Conservation (phyloP, 2,113 vertebrate genomes). For the Burhinus bistriatus region DNA sequence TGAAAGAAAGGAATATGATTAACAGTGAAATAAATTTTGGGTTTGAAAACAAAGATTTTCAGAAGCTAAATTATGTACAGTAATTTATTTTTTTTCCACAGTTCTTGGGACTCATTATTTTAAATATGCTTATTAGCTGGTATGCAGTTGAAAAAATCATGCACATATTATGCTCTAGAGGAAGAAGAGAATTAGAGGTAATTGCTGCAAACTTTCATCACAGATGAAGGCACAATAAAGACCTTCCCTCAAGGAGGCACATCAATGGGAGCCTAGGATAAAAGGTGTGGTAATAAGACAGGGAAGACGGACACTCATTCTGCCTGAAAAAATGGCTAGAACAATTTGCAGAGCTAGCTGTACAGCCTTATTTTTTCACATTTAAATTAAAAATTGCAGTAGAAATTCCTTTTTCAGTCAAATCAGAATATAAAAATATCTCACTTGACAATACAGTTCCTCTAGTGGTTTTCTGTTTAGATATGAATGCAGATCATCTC, state of each 20-base stretch:
- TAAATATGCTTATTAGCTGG: background rate
- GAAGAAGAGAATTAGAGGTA: background rate
- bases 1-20: background rate
- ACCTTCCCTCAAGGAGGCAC: background rate
- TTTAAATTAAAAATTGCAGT: background rate
- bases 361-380: background rate
- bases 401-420: background rate
- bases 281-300: background rate
- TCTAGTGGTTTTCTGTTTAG: background rate
- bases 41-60: background rate
- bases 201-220: slow-evolving; percentile 10
- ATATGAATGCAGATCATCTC: background rate
- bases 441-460: background rate
- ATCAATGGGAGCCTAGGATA: background rate
- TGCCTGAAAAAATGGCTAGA: background rate
- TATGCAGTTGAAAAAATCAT: background rate
- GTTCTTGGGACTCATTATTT: background rate
- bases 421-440: background rate
- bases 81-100: background rate
- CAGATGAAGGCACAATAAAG: slow-evolving; percentile 9
- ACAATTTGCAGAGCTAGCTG: background rate
- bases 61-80: background rate
- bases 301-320: background rate
- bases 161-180: background rate
- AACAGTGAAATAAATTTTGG: background rate